A percentile compares a stretch with the other conserved stretches of the same genome.
Evolutionary conservation across 2,888 invertebrate species (phyloP).

Genomic region (Orthosia incerta): DNA sequence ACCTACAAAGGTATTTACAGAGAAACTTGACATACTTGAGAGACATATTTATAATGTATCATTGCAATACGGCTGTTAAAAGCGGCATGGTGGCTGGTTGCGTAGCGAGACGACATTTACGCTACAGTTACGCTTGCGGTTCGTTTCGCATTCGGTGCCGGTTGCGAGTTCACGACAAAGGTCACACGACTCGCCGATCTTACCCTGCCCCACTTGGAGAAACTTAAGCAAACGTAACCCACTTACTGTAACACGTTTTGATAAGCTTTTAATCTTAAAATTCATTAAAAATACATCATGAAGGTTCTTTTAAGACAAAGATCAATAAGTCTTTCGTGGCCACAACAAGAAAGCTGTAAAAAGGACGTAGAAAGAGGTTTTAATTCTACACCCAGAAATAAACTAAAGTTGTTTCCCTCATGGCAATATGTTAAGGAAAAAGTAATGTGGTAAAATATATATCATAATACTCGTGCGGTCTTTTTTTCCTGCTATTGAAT

Average conservation of each 20-base stretch:
- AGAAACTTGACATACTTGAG: slow-evolving; percentile 34
- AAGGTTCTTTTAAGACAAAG: not conserved
- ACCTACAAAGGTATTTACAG: not conserved
- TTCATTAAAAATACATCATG: too few relatives aligned
- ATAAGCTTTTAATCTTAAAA: not conserved
- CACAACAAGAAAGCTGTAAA: not conserved
- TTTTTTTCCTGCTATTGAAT: not conserved
- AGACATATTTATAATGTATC: slow-evolving; percentile 7
- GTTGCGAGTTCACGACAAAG: slow-evolving; percentile 60
- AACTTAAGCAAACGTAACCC: slow-evolving; percentile 32
- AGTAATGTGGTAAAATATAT: not conserved
- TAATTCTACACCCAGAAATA: not conserved
- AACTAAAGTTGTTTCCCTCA: not conserved
- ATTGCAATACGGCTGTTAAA: slow-evolving; percentile 25
- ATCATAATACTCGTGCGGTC: not conserved
- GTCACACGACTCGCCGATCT: slow-evolving; percentile 49
- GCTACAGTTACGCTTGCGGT: slow-evolving; percentile 62
- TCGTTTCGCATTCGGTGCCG: slow-evolving; percentile 57
- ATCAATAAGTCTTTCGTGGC: too few relatives aligned
- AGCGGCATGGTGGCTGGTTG: slow-evolving; percentile 18
- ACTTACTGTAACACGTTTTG: not conserved
- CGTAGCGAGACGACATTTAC: slow-evolving; percentile 46
- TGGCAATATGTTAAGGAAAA: too few relatives aligned
- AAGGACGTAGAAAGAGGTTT: not conserved
- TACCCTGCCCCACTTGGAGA: slow-evolving; percentile 52